Percentiles rank a stretch among this genome's conserved stretches.
These are phyloP conservation scores for Apis dorsata DNA, from an alignment of 1,140 invertebrate genomes.

Conservation along the genomic window DNA sequence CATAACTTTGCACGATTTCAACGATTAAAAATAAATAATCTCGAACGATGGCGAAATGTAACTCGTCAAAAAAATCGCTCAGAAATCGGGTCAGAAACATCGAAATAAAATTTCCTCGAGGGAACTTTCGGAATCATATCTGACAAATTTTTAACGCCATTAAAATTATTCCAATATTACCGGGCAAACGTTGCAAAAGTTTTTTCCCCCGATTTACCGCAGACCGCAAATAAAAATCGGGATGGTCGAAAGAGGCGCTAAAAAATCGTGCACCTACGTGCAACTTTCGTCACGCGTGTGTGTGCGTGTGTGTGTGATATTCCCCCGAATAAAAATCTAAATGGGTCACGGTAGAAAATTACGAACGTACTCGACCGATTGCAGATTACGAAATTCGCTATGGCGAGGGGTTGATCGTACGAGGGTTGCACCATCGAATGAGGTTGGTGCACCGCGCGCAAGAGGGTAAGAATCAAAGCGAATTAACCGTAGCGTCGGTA, in stretches of 20 bases:
- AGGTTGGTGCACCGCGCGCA: too few species aligned
- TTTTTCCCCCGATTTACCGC: not conserved
- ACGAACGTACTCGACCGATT: not conserved
- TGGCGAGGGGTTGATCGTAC: not conserved
- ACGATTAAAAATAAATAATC: too few species aligned
- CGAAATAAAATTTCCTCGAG: too few species aligned
- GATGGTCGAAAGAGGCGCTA: too few species aligned
- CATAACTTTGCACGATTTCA: too few species aligned
- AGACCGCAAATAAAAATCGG: not conserved
- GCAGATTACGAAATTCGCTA: not conserved
- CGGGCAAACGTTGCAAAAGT: not conserved
- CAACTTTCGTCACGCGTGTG: not conserved
- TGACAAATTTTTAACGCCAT: not conserved
- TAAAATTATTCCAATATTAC: not conserved
- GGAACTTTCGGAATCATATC: too few species aligned
- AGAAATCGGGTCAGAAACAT: too few species aligned
- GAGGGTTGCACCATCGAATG: too few species aligned
- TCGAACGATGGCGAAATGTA: too few species aligned
- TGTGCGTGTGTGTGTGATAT: not conserved
- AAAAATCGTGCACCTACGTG: not conserved
- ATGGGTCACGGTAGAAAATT: not conserved
- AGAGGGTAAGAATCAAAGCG: constrained; percentile 43
- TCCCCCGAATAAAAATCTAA: not conserved
- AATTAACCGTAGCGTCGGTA: constrained; percentile 26
- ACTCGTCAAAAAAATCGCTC: too few species aligned